Base-by-base conservation (phyloP, 2,797 vertebrate species). In the Anableps anableps region DNA sequence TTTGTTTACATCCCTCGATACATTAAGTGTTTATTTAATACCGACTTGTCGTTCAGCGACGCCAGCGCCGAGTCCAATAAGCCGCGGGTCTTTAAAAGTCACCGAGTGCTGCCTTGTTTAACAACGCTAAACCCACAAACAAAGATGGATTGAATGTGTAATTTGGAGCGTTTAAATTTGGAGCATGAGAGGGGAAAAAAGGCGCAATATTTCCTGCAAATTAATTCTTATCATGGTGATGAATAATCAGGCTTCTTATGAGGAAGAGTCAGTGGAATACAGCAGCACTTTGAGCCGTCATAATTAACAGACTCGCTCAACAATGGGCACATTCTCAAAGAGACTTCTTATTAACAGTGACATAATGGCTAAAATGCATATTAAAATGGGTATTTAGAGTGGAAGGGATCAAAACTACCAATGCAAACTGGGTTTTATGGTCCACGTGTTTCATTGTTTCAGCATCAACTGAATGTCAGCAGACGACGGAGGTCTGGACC, bases 81-180 rank as follows among this genome's bases (percentile, higher is more conserved):
- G 86, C 84, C 78, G 77, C 47, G 86, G 88, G 89, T 91, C 88
- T 88, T 93, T 89, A 94, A 93, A 92, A 93, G 92, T 93, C 91
- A 91, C 85, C 91, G 88, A 93, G 92, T 92, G 89, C 86, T 66
- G 90, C 86, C 88, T 81, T 91, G 89, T 93, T 92, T 91, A 94
- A 95, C 92, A 90, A 91, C 94, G 93, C 95, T 95, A 95, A 96
- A 93, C 83, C 93, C 93, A 95, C 93, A 95, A 95, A 95, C 95
- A 95, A 93, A 94, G 88, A 93, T 85, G 89, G 88, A 90, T 93
- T 95, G 88, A 95, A 95, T 94, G 90, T 92, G 93, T 94, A 92
- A 95, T 95, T 94, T 93, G 94, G 91, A 93, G 94, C 93, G 91
- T 94, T 94, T 91, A 94, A 92, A 95, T 94, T 88, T 76, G 75